Base-by-base conservation (phyloP, 2,797 vertebrate species). In the Odontamblyopus lacepedii region DNA sequence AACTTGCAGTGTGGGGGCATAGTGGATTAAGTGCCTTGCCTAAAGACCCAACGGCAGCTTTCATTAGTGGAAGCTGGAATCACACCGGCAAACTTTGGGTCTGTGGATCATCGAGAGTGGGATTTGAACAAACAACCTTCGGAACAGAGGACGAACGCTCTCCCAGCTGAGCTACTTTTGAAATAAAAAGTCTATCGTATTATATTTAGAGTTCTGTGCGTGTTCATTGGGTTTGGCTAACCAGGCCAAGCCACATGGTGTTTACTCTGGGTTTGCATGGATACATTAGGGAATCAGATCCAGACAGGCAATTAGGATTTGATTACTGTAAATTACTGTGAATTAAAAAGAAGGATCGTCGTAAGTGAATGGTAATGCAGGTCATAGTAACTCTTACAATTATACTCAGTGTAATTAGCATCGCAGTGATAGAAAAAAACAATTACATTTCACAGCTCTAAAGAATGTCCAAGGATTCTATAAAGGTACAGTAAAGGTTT, bases 201-300 rank as follows among this genome's bases (percentile, higher is more conserved):
- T 53, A 19, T 53, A 5, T 51, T 56, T 23, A 16, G 1, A 27
- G 15, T 57, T 94, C 95, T 38, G 88, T 83, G 86, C 0, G 95
- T 95, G 18, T n/a, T 95, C 32, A 23, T 23, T 32, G 27, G 15
- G 29, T 30, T 61, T 63, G 32, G 32, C 61, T 63, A 8, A n/a
- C 61, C 3, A 19, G 61, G 18, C 18, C 12, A n/a, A 19, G 8
- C 32, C 35, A 9, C 16, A 61, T 18, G 27, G 29, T 18, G 59
- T 61, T 61, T 61, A 61, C 59, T 19, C 1, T 30, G 29, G 12
- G 60, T 29, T 59, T 13, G 41, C 41, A 12, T 15, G 44, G 44
- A 48, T 48, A 15, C 27, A 61, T 60, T 18, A 60, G 57, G 15
- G 7, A 16, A 29, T 60, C 27, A 30, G 57, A 60, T 18, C 30